Base-by-base conservation (phyloP, 2,113 vertebrate genomes). In the Rostratula benghalensis region DNA sequence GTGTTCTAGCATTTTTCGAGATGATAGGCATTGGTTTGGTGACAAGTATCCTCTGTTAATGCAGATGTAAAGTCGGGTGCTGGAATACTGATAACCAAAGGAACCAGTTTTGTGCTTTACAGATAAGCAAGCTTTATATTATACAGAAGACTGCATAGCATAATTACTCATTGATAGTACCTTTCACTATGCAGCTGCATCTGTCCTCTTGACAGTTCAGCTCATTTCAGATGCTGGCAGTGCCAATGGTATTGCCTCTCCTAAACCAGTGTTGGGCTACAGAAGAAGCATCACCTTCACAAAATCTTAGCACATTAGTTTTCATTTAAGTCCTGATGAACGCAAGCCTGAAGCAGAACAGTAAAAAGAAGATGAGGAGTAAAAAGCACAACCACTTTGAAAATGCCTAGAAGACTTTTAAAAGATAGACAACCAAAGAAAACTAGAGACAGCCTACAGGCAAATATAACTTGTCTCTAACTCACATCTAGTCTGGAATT, bases 401-500 rank as follows among this genome's bases (percentile, higher is more conserved):
- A 92, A 91, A 75, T 45, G 7, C 6, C 10, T 50, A 22, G 16
- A 64, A 77, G 23, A 37, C 39, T 71, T 68, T 41, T 69, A 48
- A 77, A 84, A 70, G 35, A n/a, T 1, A 60, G 60, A 59, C 91
- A 82, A 73, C 16, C 9, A 69, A 80, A 64, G 31, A 76, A 92
- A 95, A 39, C 18, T 37, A 84, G 33, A 63, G 63, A 27, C 6
- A 76, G 93, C 78, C 63, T 84, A 76, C 19, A 89, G 90, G 48
- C 24, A 90, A 94, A 50, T 21, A 54, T 57, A 69, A 89, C 78
- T 86, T 89, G 89, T 94, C 59, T 83, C 43, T 94, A 91, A 93
- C 83, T 85, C n/a, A 53, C 27, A 96, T 94, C 83, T 95, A 94
- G 91, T 96, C 89, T 98, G 92, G 96, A 98, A 98, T 96, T 98